Evolutionary conservation across 2,888 invertebrate genomes (phyloP), one percentile per base, ranked within the genome.

Genomic region (Cephus spinipes): DNA sequence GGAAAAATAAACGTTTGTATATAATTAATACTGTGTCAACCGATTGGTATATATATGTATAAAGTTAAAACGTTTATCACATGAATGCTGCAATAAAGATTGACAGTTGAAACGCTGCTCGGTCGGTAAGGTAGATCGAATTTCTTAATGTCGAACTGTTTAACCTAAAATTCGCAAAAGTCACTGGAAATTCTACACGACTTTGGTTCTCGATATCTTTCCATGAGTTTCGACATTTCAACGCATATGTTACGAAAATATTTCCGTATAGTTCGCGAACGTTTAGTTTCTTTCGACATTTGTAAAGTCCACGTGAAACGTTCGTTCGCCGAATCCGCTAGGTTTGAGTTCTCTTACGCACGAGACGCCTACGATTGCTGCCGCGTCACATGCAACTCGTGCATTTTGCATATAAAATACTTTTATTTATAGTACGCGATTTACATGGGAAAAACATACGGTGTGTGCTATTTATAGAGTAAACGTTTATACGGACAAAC

Each of bases 271-370:
- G 4, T 15, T 15, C 15, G 12, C 12, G 4, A 12, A 36, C 36
- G 36, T 4, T 4, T 36, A 36, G 36, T 4, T 15, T 36, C 36
- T 15, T 12, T 36, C 12, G 36, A 36, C 12, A 15, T 36, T 36
- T 15, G 4, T 11, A 93, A 36, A 36, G 12, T 36, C 36, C 12
- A 36, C 36, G 36, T 36, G 36, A 36, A 12, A 36, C 12, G 12
- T 36, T 1, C 12, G 36, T 36, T 36, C 12, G 12, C 36, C 36
- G 36, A 36, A 36, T 36, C 36, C 36, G 36, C 36, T 36, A 36
- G 36, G 36, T 36, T 36, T 36, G 9, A 23, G 23, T 23, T 9
- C 55, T 55, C 55, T 55, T 55, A 55, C 55, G 55, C 55, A 55
- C 55, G 55, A 55, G 23, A 55, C 55, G 55, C 55, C 55, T 55